phyloP scores from a whole-genome alignment of 2,797 vertebrate species.

The Lagodon rhomboides region DNA sequence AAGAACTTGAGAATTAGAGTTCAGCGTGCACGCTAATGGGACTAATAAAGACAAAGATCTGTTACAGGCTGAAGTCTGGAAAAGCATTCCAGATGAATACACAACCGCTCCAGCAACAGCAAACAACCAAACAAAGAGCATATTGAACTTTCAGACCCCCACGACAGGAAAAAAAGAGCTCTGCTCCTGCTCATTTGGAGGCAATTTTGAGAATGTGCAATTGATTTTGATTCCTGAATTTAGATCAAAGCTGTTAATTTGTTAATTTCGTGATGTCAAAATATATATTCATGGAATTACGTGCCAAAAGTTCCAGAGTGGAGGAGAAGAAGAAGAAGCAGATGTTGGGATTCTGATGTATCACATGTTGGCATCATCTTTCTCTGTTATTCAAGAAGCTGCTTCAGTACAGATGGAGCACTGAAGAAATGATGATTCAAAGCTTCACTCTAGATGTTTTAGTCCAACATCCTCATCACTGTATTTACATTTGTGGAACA shows the following conservation, averaged over 20 bases:
- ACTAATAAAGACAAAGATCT: conserved; percentile 14
- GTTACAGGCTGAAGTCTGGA: conserved; percentile 34
- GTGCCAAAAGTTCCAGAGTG: neutral
- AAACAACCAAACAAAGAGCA: conserved; percentile 46
- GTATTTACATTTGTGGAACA: conserved; percentile 33
- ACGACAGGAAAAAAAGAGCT: neutral
- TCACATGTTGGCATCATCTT: conserved; percentile 2
- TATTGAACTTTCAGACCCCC: conserved; percentile 14
- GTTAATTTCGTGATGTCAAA: neutral
- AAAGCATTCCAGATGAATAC: conserved; percentile 11
- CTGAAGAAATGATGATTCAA: neutral
- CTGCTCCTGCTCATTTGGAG: neutral
- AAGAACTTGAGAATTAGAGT: neutral
- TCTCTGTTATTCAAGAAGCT: conserved; percentile 24
- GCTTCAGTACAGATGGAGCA: conserved; percentile 15
- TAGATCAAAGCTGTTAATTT: neutral
- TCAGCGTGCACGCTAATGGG: conserved; percentile 11
- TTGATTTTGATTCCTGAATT: neutral
- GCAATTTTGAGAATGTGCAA: neutral
- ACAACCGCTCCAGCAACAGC: conserved; percentile 20
- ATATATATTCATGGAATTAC: neutral
- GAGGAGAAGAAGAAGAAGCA: conserved; percentile 34
- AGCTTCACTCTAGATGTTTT: conserved; percentile 1
- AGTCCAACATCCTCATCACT: conserved; percentile 7
- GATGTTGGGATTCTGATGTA: conserved; percentile 15